Percentiles rank a stretch among this genome's conserved stretches.
These are phyloP conservation scores for Iguana delicatissima DNA, from an alignment of 2,797 vertebrate species.

Conservation along the genomic window DNA sequence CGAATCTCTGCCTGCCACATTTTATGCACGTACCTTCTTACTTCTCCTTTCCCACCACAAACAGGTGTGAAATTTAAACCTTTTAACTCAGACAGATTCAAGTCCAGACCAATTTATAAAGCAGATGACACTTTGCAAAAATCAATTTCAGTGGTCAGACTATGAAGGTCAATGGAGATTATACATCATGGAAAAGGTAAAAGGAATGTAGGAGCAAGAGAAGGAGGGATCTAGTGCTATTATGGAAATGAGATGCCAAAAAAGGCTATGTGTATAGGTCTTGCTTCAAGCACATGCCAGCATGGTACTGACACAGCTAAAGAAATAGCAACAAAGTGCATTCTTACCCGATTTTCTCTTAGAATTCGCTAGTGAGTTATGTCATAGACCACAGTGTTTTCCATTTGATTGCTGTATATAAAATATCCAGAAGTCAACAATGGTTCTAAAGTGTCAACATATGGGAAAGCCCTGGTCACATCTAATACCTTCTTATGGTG, in stretches of 20 bases:
- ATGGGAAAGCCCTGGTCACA: background rate
- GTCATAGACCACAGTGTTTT: slow-evolving; percentile 38
- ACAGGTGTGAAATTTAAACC: slow-evolving; percentile 72
- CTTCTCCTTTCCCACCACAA: slow-evolving; percentile 41
- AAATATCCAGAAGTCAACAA: background rate
- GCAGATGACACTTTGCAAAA: slow-evolving; percentile 73
- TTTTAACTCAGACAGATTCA: slow-evolving; percentile 69
- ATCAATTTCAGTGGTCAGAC: slow-evolving; percentile 69
- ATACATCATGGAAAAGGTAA: slow-evolving; percentile 56
- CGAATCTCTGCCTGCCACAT: slow-evolving; percentile 54
- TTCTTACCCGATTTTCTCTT: slow-evolving; percentile 19
- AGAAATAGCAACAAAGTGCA: slow-evolving; percentile 40
- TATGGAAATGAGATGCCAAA: slow-evolving; percentile 53
- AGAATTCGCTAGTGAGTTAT: slow-evolving; percentile 33
- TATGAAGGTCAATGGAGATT: slow-evolving; percentile 71
- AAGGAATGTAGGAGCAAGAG: slow-evolving; percentile 57
- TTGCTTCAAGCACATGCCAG: slow-evolving; percentile 31
- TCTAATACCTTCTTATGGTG: background rate
- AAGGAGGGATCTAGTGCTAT: slow-evolving; percentile 54
- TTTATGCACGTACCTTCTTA: slow-evolving; percentile 34
- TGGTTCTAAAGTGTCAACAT: background rate
- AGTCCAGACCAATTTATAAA: slow-evolving; percentile 72
- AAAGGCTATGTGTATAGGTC: slow-evolving; percentile 36
- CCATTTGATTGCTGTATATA: slow-evolving; percentile 28
- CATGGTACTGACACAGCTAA: slow-evolving; percentile 24